These are phyloP conservation scores for Grammomys dolichurus DNA, from an alignment of 2,113 vertebrate species.

Conservation along the genomic window DNA sequence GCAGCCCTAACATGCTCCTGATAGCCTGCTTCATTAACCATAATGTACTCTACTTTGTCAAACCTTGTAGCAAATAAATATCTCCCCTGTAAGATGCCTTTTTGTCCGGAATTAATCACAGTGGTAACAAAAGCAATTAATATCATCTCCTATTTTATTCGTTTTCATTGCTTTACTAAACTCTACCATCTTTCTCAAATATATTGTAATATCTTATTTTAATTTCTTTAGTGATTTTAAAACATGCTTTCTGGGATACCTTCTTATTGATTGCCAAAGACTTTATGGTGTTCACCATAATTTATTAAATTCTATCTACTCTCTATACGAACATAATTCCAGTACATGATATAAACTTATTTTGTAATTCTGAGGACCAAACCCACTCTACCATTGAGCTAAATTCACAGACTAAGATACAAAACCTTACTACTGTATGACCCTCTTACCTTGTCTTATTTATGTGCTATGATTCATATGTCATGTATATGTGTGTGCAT, in stretches of 20 bases:
- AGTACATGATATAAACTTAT: neutral
- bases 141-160: neutral
- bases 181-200: neutral
- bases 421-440: neutral
- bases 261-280: neutral
- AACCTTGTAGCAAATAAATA: neutral
- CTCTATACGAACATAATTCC: constrained; percentile 20
- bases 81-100: neutral
- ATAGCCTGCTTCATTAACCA: neutral
- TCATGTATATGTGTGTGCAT: neutral
- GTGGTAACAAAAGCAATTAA: neutral
- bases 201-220: constrained; percentile 5
- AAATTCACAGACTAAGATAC: neutral
- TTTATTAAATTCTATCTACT: constrained; percentile 9
- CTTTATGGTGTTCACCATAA: neutral
- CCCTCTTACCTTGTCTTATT: neutral
- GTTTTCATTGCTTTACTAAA: neutral
- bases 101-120: neutral
- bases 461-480: neutral
- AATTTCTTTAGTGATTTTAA: constrained; percentile 22
- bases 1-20: neutral
- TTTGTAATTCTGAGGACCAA: neutral
- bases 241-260: neutral
- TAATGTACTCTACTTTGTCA: neutral
- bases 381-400: neutral